Evolutionary conservation across 2,888 invertebrate species (phyloP).

Genomic region (Electrophaes corylata): DNA sequence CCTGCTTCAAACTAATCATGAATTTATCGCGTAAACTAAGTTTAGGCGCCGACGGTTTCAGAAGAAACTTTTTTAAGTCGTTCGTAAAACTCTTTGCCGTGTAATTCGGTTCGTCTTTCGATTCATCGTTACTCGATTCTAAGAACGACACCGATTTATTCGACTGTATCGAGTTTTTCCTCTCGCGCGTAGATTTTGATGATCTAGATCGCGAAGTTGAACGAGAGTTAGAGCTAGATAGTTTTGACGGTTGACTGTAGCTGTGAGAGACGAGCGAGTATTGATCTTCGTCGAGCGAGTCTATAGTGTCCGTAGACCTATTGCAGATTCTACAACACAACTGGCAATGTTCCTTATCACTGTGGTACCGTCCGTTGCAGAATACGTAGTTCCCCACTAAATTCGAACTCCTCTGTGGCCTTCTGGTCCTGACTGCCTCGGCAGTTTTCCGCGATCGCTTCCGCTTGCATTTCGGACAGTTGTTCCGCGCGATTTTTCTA

Average conservation of each 20-base stretch:
- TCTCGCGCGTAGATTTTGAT: constrained; percentile 47
- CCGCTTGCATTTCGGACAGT: constrained; percentile 73
- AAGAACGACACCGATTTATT: constrained; percentile 79
- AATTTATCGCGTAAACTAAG: constrained; percentile 77
- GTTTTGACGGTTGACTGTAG: constrained; percentile 58
- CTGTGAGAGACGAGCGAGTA: constrained; percentile 70
- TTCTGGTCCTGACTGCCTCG: constrained; percentile 44
- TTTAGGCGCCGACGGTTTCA: constrained; percentile 73
- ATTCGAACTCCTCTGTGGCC: constrained; percentile 45
- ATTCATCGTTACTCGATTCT: constrained; percentile 73
- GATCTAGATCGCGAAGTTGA: neutral
- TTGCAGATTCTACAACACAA: constrained; percentile 71
- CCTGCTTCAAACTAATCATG: constrained; percentile 77
- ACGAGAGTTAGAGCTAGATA: constrained; percentile 37
- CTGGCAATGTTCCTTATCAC: constrained; percentile 69
- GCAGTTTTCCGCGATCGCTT: constrained; percentile 48
- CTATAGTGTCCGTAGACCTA: constrained; percentile 70
- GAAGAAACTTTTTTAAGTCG: constrained; percentile 76
- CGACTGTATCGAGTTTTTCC: constrained; percentile 77
- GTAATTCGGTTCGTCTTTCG: constrained; percentile 78
- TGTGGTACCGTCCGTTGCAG: constrained; percentile 72
- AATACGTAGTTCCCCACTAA: constrained; percentile 61
- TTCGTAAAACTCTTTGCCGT: constrained; percentile 82
- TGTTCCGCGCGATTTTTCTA: constrained; percentile 70
- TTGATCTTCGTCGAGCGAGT: constrained; percentile 70